Evolutionary conservation across 2,113 vertebrate species (phyloP).

Genomic region (Salminus brasiliensis): DNA sequence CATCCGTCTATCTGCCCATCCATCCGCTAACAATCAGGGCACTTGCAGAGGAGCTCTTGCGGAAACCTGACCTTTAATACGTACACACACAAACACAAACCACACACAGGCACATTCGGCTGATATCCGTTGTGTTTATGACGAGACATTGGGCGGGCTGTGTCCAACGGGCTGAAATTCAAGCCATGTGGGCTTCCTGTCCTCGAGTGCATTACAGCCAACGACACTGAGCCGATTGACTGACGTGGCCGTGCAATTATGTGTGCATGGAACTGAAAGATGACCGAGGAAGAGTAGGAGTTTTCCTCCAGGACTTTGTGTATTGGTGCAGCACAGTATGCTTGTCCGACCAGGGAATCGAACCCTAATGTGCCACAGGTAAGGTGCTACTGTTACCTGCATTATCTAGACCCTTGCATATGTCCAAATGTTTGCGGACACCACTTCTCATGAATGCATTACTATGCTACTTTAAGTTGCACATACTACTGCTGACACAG

Average conservation of each 20-base stretch:
- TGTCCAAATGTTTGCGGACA: too few relatives aligned
- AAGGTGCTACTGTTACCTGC: too few relatives aligned
- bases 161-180: conserved; percentile 57
- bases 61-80: conserved; percentile 67
- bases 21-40: not conserved
- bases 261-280: conserved; percentile 48
- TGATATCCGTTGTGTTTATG: conserved; percentile 18
- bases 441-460: too few relatives aligned
- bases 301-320: too few relatives aligned
- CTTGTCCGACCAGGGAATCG: too few relatives aligned
- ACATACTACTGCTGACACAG: too few relatives aligned
- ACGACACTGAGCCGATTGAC: conserved; percentile 72
- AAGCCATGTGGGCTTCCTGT: conserved; percentile 62
- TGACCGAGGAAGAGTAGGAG: not conserved
- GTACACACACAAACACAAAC: conserved; percentile 10
- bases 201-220: conserved; percentile 63
- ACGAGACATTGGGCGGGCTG: conserved; percentile 44
- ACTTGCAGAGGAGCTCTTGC: conserved; percentile 52
- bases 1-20: not conserved
- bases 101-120: conserved; percentile 49
- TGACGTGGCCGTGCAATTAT: conserved; percentile 46
- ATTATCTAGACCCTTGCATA: too few relatives aligned
- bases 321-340: too few relatives aligned
- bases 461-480: too few relatives aligned
- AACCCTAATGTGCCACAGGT: too few relatives aligned